Evolutionary conservation across 2,888 invertebrate species (phyloP).

Genomic region (Resseliella maxima): DNA sequence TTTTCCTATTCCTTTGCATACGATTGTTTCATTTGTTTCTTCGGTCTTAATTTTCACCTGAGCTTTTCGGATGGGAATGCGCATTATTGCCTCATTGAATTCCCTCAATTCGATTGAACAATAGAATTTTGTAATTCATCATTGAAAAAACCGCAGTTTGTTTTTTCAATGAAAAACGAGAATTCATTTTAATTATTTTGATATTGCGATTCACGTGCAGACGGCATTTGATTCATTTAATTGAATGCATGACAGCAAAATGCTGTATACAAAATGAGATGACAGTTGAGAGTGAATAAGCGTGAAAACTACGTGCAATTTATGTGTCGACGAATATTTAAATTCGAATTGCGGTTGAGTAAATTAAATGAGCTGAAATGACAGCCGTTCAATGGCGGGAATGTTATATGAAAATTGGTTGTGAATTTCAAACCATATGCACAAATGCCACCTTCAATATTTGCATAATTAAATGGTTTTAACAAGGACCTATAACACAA

Average conservation of each 20-base stretch:
- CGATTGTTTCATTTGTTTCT: no score
- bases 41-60: no score
- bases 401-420: no score
- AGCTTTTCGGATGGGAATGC: no score
- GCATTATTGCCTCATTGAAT: no score
- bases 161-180: background rate
- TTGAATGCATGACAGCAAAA: background rate
- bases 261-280: background rate
- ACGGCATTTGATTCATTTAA: background rate
- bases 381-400: background rate
- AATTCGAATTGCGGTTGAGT: background rate
- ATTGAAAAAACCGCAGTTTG: background rate
- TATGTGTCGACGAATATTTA: background rate
- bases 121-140: no score
- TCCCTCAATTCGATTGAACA: no score
- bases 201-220: background rate
- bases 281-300: background rate
- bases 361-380: conserved; percentile 11
- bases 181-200: conserved; percentile 22
- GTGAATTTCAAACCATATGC: background rate
- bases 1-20: background rate
- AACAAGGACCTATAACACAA: no score
- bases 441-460: background rate
- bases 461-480: conserved; percentile 9
- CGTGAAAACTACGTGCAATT: background rate